These are phyloP conservation scores for Oncorhynchus keta DNA, from an alignment of 2,113 vertebrate species.

Conservation along the genomic window DNA sequence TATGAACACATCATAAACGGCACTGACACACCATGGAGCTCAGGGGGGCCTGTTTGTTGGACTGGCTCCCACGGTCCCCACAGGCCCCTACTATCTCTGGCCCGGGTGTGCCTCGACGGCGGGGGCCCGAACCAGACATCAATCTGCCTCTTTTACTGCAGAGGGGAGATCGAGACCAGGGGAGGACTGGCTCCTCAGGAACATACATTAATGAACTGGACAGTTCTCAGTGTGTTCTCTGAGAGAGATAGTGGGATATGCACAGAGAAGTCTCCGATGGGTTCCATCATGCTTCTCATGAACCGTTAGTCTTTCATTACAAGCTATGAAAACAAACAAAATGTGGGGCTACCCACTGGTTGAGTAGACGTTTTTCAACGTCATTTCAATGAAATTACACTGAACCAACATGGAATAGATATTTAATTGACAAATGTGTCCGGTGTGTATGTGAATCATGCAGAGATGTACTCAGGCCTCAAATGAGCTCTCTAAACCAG, in stretches of 20 bases:
- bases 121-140: not conserved
- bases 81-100: not conserved
- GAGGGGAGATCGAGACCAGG: not conserved
- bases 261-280: not conserved
- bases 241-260: not conserved
- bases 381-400: no score
- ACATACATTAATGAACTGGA: not conserved
- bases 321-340: not conserved
- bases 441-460: no score
- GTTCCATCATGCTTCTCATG: not conserved
- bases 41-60: not conserved
- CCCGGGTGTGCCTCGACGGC: not conserved
- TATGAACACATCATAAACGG: conserved; percentile 60
- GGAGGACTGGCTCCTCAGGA: not conserved
- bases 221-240: not conserved
- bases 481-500: not conserved
- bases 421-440: no score
- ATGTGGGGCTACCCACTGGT: not conserved
- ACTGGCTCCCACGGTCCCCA: conserved; percentile 3
- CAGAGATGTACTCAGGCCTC: not conserved
- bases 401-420: no score
- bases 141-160: not conserved
- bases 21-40: conserved; percentile 32
- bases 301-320: not conserved
- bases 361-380: no score